Evolutionary conservation across 2,113 vertebrate species (phyloP).

Genomic region (Thinocorus orbignyianus): DNA sequence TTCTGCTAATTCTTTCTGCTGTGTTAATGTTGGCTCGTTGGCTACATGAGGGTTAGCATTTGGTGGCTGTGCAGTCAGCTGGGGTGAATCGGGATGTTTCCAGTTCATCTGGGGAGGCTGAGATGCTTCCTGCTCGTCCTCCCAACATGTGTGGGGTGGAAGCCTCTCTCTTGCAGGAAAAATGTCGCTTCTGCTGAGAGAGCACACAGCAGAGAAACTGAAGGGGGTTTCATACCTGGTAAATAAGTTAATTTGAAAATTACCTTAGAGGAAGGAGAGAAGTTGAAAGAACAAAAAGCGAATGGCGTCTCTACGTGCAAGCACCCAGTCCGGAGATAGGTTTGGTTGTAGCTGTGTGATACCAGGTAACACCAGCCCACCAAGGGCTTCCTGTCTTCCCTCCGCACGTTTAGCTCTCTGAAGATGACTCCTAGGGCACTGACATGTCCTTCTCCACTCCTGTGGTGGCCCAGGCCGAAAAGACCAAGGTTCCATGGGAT

Average conservation of each 20-base stretch:
- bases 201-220: neutral
- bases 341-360: fast-evolving
- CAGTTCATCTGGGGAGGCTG: neutral
- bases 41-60: neutral
- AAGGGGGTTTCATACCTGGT: neutral
- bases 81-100: neutral
- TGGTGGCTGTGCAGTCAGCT: fast-evolving
- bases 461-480: neutral
- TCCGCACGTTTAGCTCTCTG: too few species aligned
- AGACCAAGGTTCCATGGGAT: neutral
- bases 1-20: neutral
- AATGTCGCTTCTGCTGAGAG: fast-evolving
- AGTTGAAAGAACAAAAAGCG: neutral
- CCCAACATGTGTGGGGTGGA: fast-evolving
- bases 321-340: fast-evolving
- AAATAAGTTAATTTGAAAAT: neutral
- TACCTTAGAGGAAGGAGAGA: neutral
- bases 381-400: neutral
- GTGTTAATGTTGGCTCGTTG: neutral
- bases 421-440: neutral
- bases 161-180: neutral
- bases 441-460: too few species aligned
- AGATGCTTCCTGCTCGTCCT: neutral
- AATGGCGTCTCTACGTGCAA: neutral
- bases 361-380: fast-evolving